Conservation (phyloP, 2,888 invertebrate genomes). For the Ctena decussata region DNA sequence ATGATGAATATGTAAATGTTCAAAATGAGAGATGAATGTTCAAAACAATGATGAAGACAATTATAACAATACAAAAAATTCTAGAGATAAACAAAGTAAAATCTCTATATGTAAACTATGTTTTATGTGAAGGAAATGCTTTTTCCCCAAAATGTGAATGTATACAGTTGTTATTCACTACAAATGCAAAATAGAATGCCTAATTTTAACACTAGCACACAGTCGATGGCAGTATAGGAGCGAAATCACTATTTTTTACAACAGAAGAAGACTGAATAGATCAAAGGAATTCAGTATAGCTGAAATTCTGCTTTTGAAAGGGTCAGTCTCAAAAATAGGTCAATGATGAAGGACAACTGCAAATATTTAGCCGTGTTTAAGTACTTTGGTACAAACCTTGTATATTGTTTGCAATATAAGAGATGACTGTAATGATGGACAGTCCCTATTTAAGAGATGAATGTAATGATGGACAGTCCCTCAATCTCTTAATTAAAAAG, state of each 20-base stretch:
- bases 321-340: background rate
- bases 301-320: background rate
- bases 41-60: background rate
- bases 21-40: background rate
- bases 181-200: background rate
- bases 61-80: background rate
- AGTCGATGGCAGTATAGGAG: background rate
- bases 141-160: background rate
- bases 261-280: background rate
- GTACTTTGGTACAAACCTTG: too few species aligned
- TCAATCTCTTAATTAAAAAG: too few species aligned
- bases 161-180: background rate
- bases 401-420: background rate
- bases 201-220: background rate
- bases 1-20: background rate
- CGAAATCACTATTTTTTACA: background rate
- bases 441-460: background rate
- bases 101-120: background rate
- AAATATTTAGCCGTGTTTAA: background rate
- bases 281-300: background rate
- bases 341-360: background rate
- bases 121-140: background rate
- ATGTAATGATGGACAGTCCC: too few species aligned
- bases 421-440: background rate
- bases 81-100: background rate